Evolutionary conservation across 2,113 vertebrate genomes (phyloP).

Genomic region (Planiliza haematocheilus): DNA sequence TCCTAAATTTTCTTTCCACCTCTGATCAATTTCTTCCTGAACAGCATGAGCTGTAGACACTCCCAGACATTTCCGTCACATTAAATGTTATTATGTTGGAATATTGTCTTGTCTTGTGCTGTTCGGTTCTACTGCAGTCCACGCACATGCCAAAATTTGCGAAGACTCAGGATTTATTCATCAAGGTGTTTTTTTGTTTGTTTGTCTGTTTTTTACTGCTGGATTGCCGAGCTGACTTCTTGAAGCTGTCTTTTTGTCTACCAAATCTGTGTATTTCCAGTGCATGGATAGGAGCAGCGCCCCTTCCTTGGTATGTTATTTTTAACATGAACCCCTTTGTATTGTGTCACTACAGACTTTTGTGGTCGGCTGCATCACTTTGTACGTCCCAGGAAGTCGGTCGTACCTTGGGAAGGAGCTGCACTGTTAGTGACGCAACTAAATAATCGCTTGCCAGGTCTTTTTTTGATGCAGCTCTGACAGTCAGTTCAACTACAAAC

Average conservation of each 20-base stretch:
- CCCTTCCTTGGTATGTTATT: constrained; percentile 29
- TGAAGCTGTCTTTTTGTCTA: constrained; percentile 54
- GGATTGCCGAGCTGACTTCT: constrained; percentile 41
- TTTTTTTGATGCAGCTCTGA: constrained; percentile 33
- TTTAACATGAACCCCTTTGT: constrained; percentile 53
- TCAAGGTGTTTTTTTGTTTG: constrained; percentile 43
- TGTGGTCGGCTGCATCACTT: constrained; percentile 31
- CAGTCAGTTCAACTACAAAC: constrained; percentile 47
- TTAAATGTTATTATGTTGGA: constrained; percentile 13
- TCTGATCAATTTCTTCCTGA: constrained; percentile 2
- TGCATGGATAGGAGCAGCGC: constrained; percentile 49
- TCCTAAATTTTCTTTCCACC: not conserved
- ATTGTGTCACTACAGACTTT: constrained; percentile 27
- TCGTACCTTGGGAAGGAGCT: constrained; percentile 10
- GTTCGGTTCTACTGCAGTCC: constrained; percentile 48
- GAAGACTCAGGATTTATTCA: constrained; percentile 73
- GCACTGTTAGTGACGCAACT: constrained; percentile 44
- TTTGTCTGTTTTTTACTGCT: constrained; percentile 44
- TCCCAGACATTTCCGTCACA: constrained; percentile 24
- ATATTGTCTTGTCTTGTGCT: constrained; percentile 17
- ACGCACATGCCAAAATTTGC: constrained; percentile 57
- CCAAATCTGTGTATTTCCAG: constrained; percentile 39
- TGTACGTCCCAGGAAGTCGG: constrained; percentile 32
- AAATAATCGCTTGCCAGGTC: constrained; percentile 11
- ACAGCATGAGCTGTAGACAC: constrained; percentile 36